These are phyloP conservation scores for Mya arenaria DNA, from an alignment of 1,140 invertebrate genomes.

Conservation along the genomic window DNA sequence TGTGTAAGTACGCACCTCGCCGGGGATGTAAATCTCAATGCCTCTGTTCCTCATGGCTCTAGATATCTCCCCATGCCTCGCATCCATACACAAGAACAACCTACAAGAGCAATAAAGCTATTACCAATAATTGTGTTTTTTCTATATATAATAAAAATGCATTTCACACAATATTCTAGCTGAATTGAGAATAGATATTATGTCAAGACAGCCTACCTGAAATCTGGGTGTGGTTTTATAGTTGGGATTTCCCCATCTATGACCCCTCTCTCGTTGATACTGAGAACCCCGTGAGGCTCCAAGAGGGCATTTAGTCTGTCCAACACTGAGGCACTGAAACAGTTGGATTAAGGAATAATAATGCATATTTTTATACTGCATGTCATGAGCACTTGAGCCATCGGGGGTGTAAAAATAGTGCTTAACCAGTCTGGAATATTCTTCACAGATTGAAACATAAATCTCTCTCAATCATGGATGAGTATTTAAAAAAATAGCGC, in stretches of 20 bases:
- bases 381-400: no score
- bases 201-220: no score
- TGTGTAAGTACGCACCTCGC: no score
- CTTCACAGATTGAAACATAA: no score
- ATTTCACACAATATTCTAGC: not conserved
- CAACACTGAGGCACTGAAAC: constrained; percentile 91
- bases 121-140: not conserved
- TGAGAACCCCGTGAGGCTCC: constrained; percentile 94
- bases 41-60: constrained; percentile 99
- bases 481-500: no score
- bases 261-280: constrained; percentile 95
- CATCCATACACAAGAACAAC: constrained; percentile 97
- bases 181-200: not conserved
- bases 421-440: no score
- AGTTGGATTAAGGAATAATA: not conserved
- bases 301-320: constrained; percentile 97
- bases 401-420: no score
- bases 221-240: constrained; percentile 93
- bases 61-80: constrained; percentile 95
- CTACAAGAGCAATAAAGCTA: constrained; percentile 81
- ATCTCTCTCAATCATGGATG: no score
- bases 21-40: constrained; percentile 92
- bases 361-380: no score
- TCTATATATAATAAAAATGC: not conserved
- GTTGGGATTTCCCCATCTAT: constrained; percentile 86